Evolutionary conservation across 2,113 vertebrate genomes (phyloP).

Genomic region (Nerophis ophidion): DNA sequence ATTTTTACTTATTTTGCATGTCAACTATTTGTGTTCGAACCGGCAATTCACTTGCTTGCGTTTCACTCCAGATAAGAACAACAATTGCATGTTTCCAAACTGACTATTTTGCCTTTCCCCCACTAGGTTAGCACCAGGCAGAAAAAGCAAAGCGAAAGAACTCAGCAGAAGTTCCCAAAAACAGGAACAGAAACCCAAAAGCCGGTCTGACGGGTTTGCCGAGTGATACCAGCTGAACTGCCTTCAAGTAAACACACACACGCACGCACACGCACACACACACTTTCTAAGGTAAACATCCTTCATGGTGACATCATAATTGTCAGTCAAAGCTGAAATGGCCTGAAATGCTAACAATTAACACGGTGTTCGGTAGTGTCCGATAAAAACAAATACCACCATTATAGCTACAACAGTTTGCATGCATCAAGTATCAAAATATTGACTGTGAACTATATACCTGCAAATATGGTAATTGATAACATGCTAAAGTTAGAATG

Average conservation of each 20-base stretch:
- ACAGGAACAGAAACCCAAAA: constrained; percentile 66
- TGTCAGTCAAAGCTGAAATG: background rate
- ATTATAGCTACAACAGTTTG: too few species aligned
- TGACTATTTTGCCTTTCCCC: background rate
- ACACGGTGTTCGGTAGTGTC: too few species aligned
- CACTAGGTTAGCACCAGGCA: background rate
- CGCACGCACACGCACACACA: background rate
- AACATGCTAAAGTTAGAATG: too few species aligned
- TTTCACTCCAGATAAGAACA: background rate
- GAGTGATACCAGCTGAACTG: constrained; percentile 34
- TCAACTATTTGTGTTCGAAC: background rate
- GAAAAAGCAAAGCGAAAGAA: background rate
- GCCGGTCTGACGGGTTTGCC: constrained; percentile 51
- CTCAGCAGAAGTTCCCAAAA: background rate
- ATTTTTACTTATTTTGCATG: too few species aligned
- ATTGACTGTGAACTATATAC: too few species aligned
- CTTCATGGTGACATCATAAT: background rate
- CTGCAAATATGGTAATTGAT: too few species aligned
- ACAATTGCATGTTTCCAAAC: background rate
- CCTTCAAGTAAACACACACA: constrained; percentile 45
- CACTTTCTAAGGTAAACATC: background rate
- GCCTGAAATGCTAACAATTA: too few species aligned
- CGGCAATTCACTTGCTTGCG: background rate
- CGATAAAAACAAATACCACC: too few species aligned
- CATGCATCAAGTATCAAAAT: too few species aligned